Percentiles rank a stretch among this genome's conserved stretches.
Conservation (phyloP, 92 coral and sea anemone genomes). For the Diadumene lineata region DNA sequence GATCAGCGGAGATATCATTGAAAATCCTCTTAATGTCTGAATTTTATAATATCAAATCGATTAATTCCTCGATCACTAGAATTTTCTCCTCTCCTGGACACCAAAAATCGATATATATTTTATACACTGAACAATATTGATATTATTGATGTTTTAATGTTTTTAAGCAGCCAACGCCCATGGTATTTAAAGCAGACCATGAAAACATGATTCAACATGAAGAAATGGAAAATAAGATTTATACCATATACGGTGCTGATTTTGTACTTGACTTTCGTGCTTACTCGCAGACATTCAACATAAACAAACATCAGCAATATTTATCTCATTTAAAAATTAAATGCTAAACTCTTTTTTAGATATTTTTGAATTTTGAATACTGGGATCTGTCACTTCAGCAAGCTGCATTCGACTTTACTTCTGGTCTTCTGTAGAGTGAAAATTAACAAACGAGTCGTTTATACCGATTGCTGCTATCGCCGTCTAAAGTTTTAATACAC, state of each 20-base stretch:
- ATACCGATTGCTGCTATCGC: too few relatives aligned
- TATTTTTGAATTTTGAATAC: too few relatives aligned
- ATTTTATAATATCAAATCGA: background rate
- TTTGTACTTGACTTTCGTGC: constrained; percentile 5
- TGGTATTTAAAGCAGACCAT: constrained; percentile 19
- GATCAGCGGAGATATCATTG: constrained; percentile 30
- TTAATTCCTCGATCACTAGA: background rate
- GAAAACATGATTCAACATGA: constrained; percentile 26
- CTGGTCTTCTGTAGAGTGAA: too few relatives aligned
- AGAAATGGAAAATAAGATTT: constrained; percentile 15
- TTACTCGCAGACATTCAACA: background rate
- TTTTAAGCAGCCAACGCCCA: constrained; percentile 23
- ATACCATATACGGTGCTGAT: constrained; percentile 43
- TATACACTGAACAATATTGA: background rate
- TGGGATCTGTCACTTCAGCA: too few relatives aligned
- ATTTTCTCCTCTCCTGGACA: background rate
- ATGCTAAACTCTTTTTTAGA: too few relatives aligned
- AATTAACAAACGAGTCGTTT: too few relatives aligned
- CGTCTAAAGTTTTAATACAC: too few relatives aligned
- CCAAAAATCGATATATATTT: background rate
- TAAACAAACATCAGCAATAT: constrained; percentile 10
- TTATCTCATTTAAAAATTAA: too few relatives aligned
- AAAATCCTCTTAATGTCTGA: background rate
- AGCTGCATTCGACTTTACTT: too few relatives aligned
- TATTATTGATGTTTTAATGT: background rate